Conservation (phyloP, 2,797 vertebrate genomes). For the Decapterus maruadsi region DNA sequence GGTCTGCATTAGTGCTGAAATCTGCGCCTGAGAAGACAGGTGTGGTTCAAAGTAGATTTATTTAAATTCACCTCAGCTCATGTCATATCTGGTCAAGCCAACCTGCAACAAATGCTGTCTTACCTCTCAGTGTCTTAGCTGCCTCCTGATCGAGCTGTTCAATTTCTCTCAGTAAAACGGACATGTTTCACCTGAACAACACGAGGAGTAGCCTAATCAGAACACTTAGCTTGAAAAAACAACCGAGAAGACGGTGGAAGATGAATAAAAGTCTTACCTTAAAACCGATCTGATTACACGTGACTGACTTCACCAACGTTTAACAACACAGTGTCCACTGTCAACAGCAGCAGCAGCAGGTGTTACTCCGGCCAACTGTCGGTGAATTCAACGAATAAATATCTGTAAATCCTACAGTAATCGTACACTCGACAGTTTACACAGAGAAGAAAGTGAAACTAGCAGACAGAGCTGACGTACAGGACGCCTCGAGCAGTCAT, state of each 20-base stretch:
- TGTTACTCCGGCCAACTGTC: not conserved
- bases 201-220: not conserved
- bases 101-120: not conserved
- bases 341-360: too few relatives aligned
- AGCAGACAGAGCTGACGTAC: not conserved
- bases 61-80: not conserved
- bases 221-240: too few relatives aligned
- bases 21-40: not conserved
- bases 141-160: fast-evolving
- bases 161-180: conserved; percentile 15
- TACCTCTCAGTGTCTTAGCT: not conserved
- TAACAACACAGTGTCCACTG: too few relatives aligned
- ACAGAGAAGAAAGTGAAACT: conserved; percentile 32
- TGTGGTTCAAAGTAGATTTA: not conserved
- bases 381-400: not conserved
- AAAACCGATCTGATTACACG: not conserved
- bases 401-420: too few relatives aligned
- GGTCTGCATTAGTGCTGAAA: not conserved
- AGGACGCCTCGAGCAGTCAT: not conserved
- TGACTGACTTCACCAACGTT: not conserved
- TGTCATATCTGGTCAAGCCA: not conserved
- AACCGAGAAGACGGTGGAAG: too few relatives aligned
- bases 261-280: not conserved
- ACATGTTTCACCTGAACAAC: conserved; percentile 46
- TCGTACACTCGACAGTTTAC: too few relatives aligned